Base-by-base conservation (phyloP, 2,797 vertebrate genomes). In the Trichosurus vulpecula region DNA sequence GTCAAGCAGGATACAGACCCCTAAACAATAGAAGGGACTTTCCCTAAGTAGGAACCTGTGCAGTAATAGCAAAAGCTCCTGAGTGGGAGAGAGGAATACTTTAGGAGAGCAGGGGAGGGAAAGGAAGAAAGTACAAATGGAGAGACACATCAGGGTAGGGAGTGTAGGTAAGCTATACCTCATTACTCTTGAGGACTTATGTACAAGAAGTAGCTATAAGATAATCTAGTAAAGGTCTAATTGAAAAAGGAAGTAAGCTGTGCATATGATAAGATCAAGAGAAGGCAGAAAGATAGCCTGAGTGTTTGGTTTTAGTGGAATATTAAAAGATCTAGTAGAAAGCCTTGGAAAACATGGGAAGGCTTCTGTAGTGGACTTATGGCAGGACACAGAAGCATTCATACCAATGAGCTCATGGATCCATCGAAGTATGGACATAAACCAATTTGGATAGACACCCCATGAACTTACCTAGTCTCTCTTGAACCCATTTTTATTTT, bases 401-500 rank as follows among this genome's bases (percentile, higher is more conserved):
- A 25, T 47, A 27, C 47, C 74, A 81, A 81, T 47, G 22, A 19
- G 41, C 13, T 47, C 41, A 81, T 81, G 74, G 74, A 81, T 47
- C 41, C 41, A 47, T 47, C 2, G 22, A 47, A 47, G 3, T 81
- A 41, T 47, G n/a, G 41, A 81, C 81, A 22, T 47, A 47, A 81
- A 47, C 19, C 2, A 47, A 9, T 41, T 41, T 74, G 16, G 66
- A 74, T 41, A 74, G 81, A 27, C 11, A 92, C 90, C 16, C 56
- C 2, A 92, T 25, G 19, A 91, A 54, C 81, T 92, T 95, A 74
- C 74, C 41, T 91, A 52, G 55, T 8, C 58, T 52, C 96, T 95
- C 56, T 91, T 94, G 53, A 96, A 94, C 16, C 31, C 47, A 14
- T 47, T 93, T 41, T 35, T 52, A 90, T 91, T 93, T 91, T 93